Conservation (phyloP, 2,888 invertebrate genomes). For the Willowsia nigromaculata region DNA sequence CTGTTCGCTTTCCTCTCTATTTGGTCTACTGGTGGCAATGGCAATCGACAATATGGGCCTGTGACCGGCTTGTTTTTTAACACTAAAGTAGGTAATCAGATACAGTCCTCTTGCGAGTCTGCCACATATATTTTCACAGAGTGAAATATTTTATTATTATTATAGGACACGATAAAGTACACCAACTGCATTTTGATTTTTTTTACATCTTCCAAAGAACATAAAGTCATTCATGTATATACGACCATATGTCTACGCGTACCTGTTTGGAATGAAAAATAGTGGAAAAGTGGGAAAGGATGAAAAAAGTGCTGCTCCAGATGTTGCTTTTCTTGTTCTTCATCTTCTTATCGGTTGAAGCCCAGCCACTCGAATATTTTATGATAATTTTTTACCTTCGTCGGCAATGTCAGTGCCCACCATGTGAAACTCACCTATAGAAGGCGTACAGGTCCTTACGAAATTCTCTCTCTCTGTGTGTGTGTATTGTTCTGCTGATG, state of each 20-base stretch:
- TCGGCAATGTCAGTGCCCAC: neutral
- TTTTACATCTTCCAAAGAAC: neutral
- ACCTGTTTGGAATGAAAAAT: constrained; percentile 4
- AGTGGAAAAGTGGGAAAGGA: neutral
- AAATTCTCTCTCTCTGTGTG: no score
- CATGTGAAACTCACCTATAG: neutral
- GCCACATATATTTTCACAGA: neutral
- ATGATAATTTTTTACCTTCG: constrained; percentile 10
- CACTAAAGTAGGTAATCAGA: constrained; percentile 30
- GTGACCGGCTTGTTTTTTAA: constrained; percentile 6
- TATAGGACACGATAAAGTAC: constrained; percentile 1
- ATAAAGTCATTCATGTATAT: neutral
- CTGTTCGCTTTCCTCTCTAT: neutral
- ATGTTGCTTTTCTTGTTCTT: neutral
- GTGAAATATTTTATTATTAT: constrained; percentile 6
- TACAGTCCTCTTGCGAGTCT: neutral
- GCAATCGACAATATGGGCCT: constrained; percentile 1
- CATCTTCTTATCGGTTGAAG: constrained; percentile 18
- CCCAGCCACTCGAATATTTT: constrained; percentile 30
- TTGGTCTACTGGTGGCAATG: neutral
- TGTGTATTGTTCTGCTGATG: neutral
- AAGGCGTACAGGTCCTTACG: neutral
- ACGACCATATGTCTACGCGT: neutral
- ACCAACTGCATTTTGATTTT: constrained; percentile 47
- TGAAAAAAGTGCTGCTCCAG: neutral